Conservation (phyloP, 2,113 vertebrate genomes). For the Crotophaga sulcirostris region DNA sequence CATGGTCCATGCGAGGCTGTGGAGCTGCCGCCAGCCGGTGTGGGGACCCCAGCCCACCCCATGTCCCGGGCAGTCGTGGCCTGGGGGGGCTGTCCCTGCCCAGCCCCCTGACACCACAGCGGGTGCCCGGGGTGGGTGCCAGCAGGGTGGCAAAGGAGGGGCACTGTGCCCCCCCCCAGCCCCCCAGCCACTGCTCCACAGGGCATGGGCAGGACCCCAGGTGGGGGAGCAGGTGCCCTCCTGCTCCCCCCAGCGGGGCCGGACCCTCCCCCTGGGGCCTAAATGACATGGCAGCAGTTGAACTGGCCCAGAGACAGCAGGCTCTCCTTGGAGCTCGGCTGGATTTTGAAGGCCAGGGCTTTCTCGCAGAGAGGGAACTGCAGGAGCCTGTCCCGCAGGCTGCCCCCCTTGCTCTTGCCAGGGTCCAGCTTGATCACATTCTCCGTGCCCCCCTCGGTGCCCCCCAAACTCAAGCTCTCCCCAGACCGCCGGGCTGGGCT, state of each 20-base stretch:
- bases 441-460: not conserved
- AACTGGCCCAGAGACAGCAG: constrained; percentile 87
- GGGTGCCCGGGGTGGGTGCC: fast-evolving
- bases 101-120: not conserved
- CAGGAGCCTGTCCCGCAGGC: constrained; percentile 71
- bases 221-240: not conserved
- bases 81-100: not conserved
- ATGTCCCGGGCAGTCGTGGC: not conserved
- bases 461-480: not conserved
- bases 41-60: not conserved
- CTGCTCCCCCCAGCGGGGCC: fast-evolving
- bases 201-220: not conserved
- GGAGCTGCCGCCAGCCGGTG: not conserved
- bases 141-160: not conserved
- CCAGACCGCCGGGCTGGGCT: fast-evolving
- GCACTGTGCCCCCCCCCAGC: fast-evolving
- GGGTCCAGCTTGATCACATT: constrained; percentile 64
- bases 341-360: constrained; percentile 64
- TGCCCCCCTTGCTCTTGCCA: constrained; percentile 77
- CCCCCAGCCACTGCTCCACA: not conserved
- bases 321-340: constrained; percentile 78
- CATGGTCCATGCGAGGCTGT: fast-evolving
- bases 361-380: constrained; percentile 69
- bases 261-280: not conserved
- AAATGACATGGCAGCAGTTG: constrained; percentile 90